Evolutionary conservation across 2,797 vertebrate species (phyloP).

Genomic region (Stomatorhinus walkeri): DNA sequence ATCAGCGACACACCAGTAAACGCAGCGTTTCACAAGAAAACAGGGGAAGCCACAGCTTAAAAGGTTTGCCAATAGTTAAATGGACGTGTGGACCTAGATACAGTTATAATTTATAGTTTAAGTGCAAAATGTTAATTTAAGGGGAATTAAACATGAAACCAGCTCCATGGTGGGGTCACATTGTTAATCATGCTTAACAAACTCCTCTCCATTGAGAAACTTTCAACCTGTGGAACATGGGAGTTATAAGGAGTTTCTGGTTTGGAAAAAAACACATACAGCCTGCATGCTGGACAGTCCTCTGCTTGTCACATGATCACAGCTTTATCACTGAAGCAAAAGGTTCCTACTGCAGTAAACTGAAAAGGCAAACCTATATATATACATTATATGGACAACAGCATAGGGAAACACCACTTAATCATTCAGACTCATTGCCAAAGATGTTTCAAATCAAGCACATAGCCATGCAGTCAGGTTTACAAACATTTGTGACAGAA

Average conservation of each 20-base stretch:
- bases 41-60: neutral
- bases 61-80: neutral
- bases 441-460: neutral
- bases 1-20: neutral
- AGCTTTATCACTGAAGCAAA: neutral
- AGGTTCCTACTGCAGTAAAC: neutral
- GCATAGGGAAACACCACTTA: neutral
- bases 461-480: neutral
- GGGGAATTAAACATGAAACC: neutral
- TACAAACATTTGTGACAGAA: neutral
- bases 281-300: neutral
- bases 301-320: neutral
- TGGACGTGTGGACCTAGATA: neutral
- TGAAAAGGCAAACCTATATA: neutral
- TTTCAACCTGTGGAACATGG: neutral
- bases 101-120: neutral
- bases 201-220: neutral
- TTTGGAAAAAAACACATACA: neutral
- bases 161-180: neutral
- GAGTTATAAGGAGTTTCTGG: neutral
- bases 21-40: neutral
- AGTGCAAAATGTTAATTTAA: neutral
- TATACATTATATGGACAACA: neutral
- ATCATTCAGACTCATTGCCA: neutral
- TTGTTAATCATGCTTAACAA: neutral